A percentile compares a stretch with the other conserved stretches of the same genome.
Evolutionary conservation across 2,888 invertebrate species (phyloP).

Genomic region (Drosophila subsilvestris): DNA sequence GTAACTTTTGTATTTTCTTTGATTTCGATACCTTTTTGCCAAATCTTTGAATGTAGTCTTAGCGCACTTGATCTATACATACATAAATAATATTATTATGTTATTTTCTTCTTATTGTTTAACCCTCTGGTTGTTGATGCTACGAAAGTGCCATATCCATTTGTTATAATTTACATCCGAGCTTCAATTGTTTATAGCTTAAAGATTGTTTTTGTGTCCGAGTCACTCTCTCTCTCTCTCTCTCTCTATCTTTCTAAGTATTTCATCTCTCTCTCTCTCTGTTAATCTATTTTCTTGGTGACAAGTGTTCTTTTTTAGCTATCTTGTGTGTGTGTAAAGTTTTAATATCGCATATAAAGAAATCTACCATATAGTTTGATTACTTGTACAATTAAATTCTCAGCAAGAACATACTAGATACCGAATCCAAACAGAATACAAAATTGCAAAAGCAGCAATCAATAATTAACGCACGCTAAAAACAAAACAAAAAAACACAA

Average conservation of each 20-base stretch:
- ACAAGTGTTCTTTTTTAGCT: conserved; percentile 66
- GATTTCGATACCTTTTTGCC: conserved; percentile 39
- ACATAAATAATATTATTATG: conserved; percentile 2
- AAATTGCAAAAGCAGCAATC: conserved; percentile 61
- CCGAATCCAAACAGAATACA: conserved; percentile 34
- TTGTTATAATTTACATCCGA: conserved; percentile 35
- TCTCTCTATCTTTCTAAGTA: conserved; percentile 11
- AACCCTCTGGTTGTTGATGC: conserved; percentile 5
- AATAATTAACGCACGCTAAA: conserved; percentile 66
- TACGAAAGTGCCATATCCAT: conserved; percentile 13
- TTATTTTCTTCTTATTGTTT: not conserved
- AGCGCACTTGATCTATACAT: conserved; percentile 64
- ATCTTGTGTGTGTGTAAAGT: conserved; percentile 76
- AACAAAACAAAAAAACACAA: conserved; percentile 29
- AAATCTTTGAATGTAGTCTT: conserved; percentile 68
- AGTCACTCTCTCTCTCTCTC: conserved; percentile 29
- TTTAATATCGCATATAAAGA: conserved; percentile 55
- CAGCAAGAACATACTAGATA: conserved; percentile 27
- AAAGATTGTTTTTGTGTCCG: conserved; percentile 60
- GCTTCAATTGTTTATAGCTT: conserved; percentile 69
- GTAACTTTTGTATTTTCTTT: conserved; percentile 48
- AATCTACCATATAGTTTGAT: conserved; percentile 38
- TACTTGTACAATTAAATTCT: conserved; percentile 23
- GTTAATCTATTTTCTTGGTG: conserved; percentile 38
- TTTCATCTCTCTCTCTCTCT: conserved; percentile 35